Evolutionary conservation across 2,797 vertebrate species (phyloP), one percentile per base, ranked within the genome.

Genomic region (Semotilus atromaculatus): DNA sequence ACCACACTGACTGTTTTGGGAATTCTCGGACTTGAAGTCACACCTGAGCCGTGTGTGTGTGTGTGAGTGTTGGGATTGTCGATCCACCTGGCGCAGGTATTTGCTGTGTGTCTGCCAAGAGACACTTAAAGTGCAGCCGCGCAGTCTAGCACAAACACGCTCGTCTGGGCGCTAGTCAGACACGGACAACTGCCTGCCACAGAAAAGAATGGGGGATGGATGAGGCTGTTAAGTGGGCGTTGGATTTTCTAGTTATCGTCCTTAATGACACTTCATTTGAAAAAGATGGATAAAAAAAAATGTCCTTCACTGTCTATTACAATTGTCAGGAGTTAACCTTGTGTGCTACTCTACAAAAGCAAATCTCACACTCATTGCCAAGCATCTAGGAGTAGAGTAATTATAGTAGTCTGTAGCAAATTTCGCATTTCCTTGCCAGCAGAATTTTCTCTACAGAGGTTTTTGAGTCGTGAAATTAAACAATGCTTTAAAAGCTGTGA

Each of bases 31-130:
- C 29, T 60, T 36, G 45, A 10, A 64, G n/a, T 40, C 13, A 1
- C 75, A 62, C 64, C 43, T 31, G 40, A 85, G 19, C 16, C 60
- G 73, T 13, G 58, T 78, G 31, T 43, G 40, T 34, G 34, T 38
- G 36, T 38, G 58, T 16, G 60, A 18, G 29, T 5, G 14, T 8
- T 45, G 13, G 67, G 74, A 80, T 64, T 86, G 87, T 88, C 79
- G 91, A 91, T 85, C 78, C 92, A 94, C 93, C 93, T 93, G 92
- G 92, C 89, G 84, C 92, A 94, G 93, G 92, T 94, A 92, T 93
- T 90, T 92, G 93, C 91, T 90, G 85, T 88, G n/a, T 64, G 89
- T 93, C 89, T 93, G 94, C 94, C 93, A 94, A 92, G 83, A 94
- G 86, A 92, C 90, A 92, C 92, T 94, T 92, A 91, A 92, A 92